Evolutionary conservation across 2,797 vertebrate species (phyloP), one percentile per base, ranked within the genome.

Genomic region (Heterohyrax brucei): DNA sequence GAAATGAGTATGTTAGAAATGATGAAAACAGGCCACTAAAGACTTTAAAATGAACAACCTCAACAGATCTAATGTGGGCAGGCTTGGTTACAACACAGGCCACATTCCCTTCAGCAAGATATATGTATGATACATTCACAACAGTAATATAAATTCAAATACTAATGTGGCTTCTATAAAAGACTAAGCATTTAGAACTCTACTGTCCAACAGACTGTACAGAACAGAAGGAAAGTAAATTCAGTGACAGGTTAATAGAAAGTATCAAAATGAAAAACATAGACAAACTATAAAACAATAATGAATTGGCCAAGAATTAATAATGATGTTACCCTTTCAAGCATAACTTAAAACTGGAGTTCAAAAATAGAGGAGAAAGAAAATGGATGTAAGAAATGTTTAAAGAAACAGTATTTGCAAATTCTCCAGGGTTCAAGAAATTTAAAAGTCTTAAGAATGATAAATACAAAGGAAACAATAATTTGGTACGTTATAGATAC

Each of bases 1-100:
- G 44, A 87, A 92, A 92, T 83, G 93, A 93, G 9, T 59, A 87
- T 76, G 53, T 21, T 78, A 86, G 75, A 89, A 93, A 70, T 72
- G 53, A n/a, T 77, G 39, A 89, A 96, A 81, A 89, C 80, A 68
- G 81, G 44, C 76, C 91, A 94, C 72, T 24, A 87, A 61, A 70
- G 13, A 87, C 46, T 70, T 70, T 87, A 80, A 91, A 89, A 86
- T 30, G 22, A 53, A 91, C 64, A 83, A 83, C 70, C 46, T 83
- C 22, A 28, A 87, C 46, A 75, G 53, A 10, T 30, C 33, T 62
- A 66, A 73, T 72, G 76, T 72, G 30, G 14, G 50, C 7, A 89
- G n/a, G 16, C 48, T 75, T 89, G 13, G 2, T 91, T 87, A 66
- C 59, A 94, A 75, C 70, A 79, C 59, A 91, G 53, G 73, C 87